These are phyloP conservation scores for Chroicocephalus ridibundus DNA, from an alignment of 2,113 vertebrate genomes.

Conservation along the genomic window DNA sequence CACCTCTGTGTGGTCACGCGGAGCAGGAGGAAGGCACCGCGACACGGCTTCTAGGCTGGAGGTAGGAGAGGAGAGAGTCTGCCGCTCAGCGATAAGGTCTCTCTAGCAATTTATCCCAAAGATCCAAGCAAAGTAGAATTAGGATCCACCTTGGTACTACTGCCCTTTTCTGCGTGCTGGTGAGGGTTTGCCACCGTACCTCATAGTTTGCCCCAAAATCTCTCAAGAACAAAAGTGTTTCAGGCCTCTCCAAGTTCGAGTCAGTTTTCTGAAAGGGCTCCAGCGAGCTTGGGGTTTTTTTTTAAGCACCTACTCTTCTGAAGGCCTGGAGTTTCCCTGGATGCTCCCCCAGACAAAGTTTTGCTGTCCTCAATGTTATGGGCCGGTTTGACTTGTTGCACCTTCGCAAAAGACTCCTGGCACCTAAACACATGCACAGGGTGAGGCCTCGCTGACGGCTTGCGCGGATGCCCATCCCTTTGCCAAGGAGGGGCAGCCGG, in stretches of 20 bases:
- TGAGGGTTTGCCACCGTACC: neutral
- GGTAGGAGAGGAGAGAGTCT: neutral
- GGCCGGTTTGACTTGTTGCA: neutral
- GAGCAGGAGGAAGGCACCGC: neutral
- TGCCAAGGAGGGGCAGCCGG: neutral
- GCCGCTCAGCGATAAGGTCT: neutral
- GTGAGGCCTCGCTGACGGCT: neutral
- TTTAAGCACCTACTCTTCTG: neutral
- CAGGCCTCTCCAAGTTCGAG: neutral
- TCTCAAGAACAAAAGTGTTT: neutral
- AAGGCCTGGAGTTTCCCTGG: neutral
- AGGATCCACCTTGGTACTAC: neutral
- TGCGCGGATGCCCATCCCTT: fast-evolving
- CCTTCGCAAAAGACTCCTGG: neutral
- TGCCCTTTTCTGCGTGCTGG: neutral
- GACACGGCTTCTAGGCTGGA: neutral
- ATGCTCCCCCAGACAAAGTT: neutral
- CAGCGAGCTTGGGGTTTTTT: neutral
- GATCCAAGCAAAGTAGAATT: neutral
- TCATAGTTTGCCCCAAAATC: neutral
- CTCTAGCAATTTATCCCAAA: neutral
- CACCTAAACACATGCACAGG: neutral
- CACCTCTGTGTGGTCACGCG: neutral
- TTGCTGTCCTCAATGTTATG: neutral
- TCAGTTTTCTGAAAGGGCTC: neutral